Evolutionary conservation across 2,113 vertebrate genomes (phyloP), one percentile per base, ranked within the genome.

Genomic region (Podocnemis expansa): DNA sequence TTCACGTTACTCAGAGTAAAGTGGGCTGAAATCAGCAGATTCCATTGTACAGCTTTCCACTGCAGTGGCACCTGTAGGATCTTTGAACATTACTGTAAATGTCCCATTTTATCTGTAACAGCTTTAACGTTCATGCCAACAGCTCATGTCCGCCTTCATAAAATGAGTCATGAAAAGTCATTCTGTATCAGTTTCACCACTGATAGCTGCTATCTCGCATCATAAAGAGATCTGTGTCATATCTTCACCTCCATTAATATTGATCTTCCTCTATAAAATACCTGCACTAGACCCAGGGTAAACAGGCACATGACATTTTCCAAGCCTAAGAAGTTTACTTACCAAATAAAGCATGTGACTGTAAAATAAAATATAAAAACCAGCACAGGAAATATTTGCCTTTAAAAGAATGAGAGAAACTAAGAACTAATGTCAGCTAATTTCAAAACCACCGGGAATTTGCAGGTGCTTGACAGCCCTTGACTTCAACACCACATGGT

Each of bases 81-180:
- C 58, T 78, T 8, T 21, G 81, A 92, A 27, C 85, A 91, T 91
- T 96, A 94, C 84, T 55, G 43, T 4, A 4, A 5, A 87, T 91
- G 89, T 58, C 9, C 56, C 93, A 93, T 52, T 52, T 82, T 70
- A 91, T 8, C 83, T 86, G 54, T 78, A 79, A 93, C 87, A 29
- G 79, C 82, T 58, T 24, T n/a, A 3, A n/a, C 85, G 90, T 89
- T 90, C 93, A 75, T 1, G 60, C 78, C 88, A 82, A 82, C 21
- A 86, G 73, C 93, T 94, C 93, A 89, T 80, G 93, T 94, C 94
- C 90, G 93, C 91, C 86, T 88, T 93, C 87, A 60, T 84, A 54
- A 16, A 5, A 31, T 96, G 91, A 96, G 78, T 96, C 94, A 96
- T 5, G 22, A 58, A 24, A 31, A 89, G 27, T 78, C 60, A 5